Evolutionary conservation across 2,888 invertebrate species (phyloP).

Genomic region (Drosophila kokeensis): DNA sequence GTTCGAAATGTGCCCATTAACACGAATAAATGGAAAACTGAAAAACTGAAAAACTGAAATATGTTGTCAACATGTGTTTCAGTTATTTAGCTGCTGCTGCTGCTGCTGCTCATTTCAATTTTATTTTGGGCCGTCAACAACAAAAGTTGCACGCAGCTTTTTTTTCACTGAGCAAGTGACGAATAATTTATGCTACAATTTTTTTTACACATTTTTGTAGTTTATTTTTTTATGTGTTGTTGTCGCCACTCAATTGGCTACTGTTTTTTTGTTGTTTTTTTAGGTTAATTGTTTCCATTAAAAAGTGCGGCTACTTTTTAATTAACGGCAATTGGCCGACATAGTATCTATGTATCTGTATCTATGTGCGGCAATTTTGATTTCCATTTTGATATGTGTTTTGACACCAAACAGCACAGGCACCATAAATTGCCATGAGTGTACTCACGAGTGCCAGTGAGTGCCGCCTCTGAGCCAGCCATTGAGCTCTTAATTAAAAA

Average conservation of each 20-base stretch:
- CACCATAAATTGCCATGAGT: conserved; percentile 33
- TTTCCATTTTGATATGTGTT: conserved; percentile 78
- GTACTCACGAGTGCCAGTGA: conserved; percentile 31
- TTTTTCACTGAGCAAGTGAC: conserved; percentile 23
- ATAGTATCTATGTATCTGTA: conserved; percentile 33
- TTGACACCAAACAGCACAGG: conserved; percentile 61
- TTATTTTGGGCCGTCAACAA: conserved; percentile 37
- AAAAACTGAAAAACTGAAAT: conserved; percentile 38
- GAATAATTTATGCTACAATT: conserved; percentile 55
- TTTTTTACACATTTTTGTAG: conserved; percentile 24
- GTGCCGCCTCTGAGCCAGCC: conserved; percentile 29
- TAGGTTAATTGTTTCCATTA: conserved; percentile 82
- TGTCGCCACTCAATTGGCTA: conserved; percentile 68
- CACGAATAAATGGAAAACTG: conserved; percentile 30
- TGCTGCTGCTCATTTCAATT: conserved; percentile 37
- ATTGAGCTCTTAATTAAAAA: conserved; percentile 79
- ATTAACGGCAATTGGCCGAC: conserved; percentile 76
- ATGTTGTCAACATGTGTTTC: conserved; percentile 72
- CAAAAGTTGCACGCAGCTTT: conserved; percentile 20
- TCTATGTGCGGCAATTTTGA: conserved; percentile 55
- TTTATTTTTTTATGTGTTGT: conserved; percentile 42
- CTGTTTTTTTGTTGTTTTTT: conserved; percentile 42
- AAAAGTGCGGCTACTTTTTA: conserved; percentile 78
- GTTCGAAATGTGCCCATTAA: conserved; percentile 32
- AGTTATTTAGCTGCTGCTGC: conserved; percentile 8